Evolutionary conservation across 2,113 vertebrate species (phyloP).

Genomic region (Oreochromis niloticus): DNA sequence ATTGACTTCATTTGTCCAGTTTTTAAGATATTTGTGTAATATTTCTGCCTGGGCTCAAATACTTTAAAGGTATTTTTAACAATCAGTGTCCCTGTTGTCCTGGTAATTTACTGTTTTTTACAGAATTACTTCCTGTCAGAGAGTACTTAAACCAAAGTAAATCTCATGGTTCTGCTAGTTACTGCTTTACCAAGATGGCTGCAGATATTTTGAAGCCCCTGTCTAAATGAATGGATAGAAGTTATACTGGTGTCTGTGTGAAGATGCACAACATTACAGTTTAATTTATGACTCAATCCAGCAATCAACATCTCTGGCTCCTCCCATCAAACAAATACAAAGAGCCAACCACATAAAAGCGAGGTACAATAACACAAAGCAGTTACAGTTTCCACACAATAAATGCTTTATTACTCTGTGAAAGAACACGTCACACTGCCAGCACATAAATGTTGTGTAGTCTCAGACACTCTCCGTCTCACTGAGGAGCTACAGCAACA

Average conservation of each 20-base stretch:
- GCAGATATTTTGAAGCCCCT: neutral
- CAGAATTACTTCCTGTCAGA: neutral
- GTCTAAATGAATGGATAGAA: neutral
- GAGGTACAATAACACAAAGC: neutral
- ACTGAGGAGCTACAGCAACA: constrained; percentile 22
- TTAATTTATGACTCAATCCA: neutral
- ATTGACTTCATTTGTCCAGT: fast-evolving
- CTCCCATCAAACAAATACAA: neutral
- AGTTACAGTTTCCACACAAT: constrained; percentile 12
- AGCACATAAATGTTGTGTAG: neutral
- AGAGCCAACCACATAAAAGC: neutral
- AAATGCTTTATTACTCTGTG: constrained; percentile 46
- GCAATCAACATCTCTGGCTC: neutral
- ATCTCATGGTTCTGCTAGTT: neutral
- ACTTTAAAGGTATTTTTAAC: neutral
- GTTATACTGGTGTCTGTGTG: neutral
- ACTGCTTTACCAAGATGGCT: neutral
- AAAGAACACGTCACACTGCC: constrained; percentile 9
- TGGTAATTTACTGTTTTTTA: neutral
- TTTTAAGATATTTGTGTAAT: fast-evolving
- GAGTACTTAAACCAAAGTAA: neutral
- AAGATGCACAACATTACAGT: fast-evolving
- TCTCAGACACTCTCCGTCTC: neutral
- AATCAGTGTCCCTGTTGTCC: neutral
- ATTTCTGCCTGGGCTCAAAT: neutral